Percentiles rank a stretch among this genome's conserved stretches.
phyloP scores from a whole-genome alignment of 1,140 invertebrate species.

The Drosophila bipectinata region DNA sequence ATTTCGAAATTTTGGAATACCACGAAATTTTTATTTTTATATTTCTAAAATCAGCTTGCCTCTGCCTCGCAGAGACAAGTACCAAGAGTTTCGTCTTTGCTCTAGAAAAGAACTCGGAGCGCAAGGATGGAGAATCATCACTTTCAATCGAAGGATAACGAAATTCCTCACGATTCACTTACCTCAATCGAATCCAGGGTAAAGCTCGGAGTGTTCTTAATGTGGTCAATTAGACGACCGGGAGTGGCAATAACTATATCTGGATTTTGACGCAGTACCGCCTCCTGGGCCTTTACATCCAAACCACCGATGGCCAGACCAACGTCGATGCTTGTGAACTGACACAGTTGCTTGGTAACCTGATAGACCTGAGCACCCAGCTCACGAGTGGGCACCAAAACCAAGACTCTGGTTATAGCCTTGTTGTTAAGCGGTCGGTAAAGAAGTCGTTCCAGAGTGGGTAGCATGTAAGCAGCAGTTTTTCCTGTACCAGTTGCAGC shows the following conservation, averaged over 20 bases:
- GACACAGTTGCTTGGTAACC: slow-evolving; percentile 95
- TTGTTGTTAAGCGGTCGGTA: slow-evolving; percentile 88
- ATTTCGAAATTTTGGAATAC: neutral
- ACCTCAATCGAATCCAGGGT: slow-evolving; percentile 96
- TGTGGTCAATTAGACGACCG: slow-evolving; percentile 95
- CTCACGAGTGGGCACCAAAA: slow-evolving; percentile 98
- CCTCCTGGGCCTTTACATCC: slow-evolving; percentile 96
- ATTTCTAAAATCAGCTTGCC: slow-evolving; percentile 53
- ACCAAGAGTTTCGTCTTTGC: slow-evolving; percentile 56
- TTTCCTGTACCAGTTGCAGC: slow-evolving; percentile 98
- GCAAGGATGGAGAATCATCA: slow-evolving; percentile 83
- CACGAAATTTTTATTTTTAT: neutral
- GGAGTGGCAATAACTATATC: slow-evolving; percentile 99
- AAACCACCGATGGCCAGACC: slow-evolving; percentile 95
- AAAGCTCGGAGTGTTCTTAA: slow-evolving; percentile 92
- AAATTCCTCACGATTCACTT: neutral
- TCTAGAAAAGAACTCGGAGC: slow-evolving; percentile 64
- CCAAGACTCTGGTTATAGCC: slow-evolving; percentile 93
- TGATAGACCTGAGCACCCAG: slow-evolving; percentile 96
- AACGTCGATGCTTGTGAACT: slow-evolving; percentile 93
- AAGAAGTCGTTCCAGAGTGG: slow-evolving; percentile 96
- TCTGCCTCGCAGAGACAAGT: slow-evolving; percentile 54
- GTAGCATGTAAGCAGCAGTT: slow-evolving; percentile 99
- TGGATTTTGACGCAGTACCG: slow-evolving; percentile 93
- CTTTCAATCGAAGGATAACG: slow-evolving; percentile 26